Evolutionary conservation across 2,888 invertebrate genomes (phyloP).

Genomic region (Tineola bisselliella): DNA sequence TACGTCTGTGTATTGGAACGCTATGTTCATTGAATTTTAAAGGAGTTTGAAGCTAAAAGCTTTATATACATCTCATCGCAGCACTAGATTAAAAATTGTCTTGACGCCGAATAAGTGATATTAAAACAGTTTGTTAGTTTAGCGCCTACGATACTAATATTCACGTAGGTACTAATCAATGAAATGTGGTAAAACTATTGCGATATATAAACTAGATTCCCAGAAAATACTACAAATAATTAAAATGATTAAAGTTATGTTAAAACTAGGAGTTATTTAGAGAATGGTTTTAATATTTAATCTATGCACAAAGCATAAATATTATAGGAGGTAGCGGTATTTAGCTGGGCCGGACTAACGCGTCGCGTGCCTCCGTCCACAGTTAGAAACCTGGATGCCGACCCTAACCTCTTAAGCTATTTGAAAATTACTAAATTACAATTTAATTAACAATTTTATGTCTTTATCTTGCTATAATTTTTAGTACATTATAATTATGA

Average conservation of each 20-base stretch:
- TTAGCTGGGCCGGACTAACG: background rate
- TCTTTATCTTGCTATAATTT: background rate
- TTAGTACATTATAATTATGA: background rate
- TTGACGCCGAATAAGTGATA: too few species aligned
- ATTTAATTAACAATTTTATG: constrained; percentile 7
- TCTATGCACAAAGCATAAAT: constrained; percentile 14
- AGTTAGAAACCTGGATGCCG: constrained; percentile 12
- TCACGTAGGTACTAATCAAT: too few species aligned
- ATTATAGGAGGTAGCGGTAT: constrained; percentile 11
- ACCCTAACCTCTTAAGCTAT: constrained; percentile 5
- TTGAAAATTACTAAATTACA: background rate
- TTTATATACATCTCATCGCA: background rate
- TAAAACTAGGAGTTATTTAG: background rate
- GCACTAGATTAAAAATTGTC: too few species aligned
- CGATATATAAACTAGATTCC: too few species aligned
- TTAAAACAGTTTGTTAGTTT: too few species aligned
- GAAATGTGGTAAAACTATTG: too few species aligned
- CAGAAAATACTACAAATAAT: too few species aligned
- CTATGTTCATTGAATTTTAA: background rate
- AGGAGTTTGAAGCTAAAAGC: background rate
- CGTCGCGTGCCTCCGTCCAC: constrained; percentile 7
- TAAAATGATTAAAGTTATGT: too few species aligned
- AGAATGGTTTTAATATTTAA: constrained; percentile 10
- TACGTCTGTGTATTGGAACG: background rate
- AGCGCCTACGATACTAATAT: too few species aligned